Evolutionary conservation across 2,797 vertebrate species (phyloP).

Genomic region (Pseudocheirus occidentalis): DNA sequence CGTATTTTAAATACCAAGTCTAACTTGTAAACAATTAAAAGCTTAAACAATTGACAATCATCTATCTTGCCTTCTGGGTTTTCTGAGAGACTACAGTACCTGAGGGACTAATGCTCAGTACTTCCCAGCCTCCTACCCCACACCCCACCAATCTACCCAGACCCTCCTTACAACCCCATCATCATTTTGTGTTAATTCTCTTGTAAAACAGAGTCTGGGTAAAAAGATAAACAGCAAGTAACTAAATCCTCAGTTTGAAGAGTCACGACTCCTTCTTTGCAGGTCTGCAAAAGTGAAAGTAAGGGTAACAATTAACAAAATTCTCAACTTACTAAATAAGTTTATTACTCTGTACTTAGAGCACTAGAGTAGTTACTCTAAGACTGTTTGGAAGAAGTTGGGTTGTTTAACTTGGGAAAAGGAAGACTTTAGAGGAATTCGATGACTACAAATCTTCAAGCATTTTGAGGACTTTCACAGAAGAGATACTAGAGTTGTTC

Average conservation of each 20-base stretch:
- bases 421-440: background rate
- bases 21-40: conserved; percentile 72
- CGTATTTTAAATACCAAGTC: conserved; percentile 78
- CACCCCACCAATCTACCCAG: accelerated
- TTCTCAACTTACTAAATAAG: background rate
- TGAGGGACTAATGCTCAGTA: accelerated
- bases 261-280: background rate
- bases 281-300: conserved; percentile 17
- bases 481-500: background rate
- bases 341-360: background rate
- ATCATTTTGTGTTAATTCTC: background rate
- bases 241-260: background rate
- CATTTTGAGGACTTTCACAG: background rate
- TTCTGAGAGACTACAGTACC: background rate
- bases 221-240: background rate
- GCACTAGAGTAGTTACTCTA: background rate
- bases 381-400: background rate
- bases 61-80: conserved; percentile 43
- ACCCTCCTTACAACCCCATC: background rate
- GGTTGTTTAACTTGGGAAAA: background rate
- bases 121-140: background rate
- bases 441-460: background rate
- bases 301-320: background rate
- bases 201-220: background rate
- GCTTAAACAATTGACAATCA: conserved; percentile 67